These are phyloP conservation scores for Notodonta dromedarius DNA, from an alignment of 2,888 invertebrate species.

Conservation along the genomic window DNA sequence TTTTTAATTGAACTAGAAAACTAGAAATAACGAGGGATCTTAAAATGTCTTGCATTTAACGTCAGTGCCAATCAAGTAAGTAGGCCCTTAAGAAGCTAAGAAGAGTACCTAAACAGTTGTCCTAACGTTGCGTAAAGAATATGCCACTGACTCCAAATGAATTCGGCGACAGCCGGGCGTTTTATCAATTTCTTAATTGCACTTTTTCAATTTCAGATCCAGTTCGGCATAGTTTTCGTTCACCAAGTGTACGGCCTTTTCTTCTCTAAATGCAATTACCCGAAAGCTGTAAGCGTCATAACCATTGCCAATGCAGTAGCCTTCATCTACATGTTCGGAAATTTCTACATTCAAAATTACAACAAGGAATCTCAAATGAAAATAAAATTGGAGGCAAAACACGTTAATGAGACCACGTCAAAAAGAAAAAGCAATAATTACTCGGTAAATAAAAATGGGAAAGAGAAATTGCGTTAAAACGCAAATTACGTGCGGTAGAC, in stretches of 20 bases:
- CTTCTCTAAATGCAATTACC: constrained; percentile 31
- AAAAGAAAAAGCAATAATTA: constrained; percentile 17
- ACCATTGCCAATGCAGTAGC: constrained; percentile 11
- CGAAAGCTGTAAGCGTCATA: constrained; percentile 12
- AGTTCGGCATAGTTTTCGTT: constrained; percentile 27
- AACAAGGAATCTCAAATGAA: constrained; percentile 16
- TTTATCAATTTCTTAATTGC: background rate
- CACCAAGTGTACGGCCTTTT: constrained; percentile 27
- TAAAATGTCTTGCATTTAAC: too few species aligned
- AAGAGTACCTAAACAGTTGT: too few species aligned
- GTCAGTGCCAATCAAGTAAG: too few species aligned
- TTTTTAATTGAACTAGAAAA: too few species aligned
- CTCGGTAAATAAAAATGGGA: constrained; percentile 13
- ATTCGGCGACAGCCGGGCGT: too few species aligned
- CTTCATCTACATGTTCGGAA: constrained; percentile 39
- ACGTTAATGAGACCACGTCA: constrained; percentile 5
- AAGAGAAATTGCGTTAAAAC: constrained; percentile 25
- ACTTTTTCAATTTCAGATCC: constrained; percentile 24
- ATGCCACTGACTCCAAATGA: too few species aligned
- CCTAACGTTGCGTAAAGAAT: too few species aligned
- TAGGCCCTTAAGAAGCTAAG: too few species aligned
- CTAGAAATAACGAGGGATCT: too few species aligned
- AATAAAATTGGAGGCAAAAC: constrained; percentile 11
- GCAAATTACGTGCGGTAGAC: too few species aligned
- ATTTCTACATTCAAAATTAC: constrained; percentile 32